Base-by-base conservation (phyloP, 2,797 vertebrate genomes). In the Gymnodraco acuticeps region DNA sequence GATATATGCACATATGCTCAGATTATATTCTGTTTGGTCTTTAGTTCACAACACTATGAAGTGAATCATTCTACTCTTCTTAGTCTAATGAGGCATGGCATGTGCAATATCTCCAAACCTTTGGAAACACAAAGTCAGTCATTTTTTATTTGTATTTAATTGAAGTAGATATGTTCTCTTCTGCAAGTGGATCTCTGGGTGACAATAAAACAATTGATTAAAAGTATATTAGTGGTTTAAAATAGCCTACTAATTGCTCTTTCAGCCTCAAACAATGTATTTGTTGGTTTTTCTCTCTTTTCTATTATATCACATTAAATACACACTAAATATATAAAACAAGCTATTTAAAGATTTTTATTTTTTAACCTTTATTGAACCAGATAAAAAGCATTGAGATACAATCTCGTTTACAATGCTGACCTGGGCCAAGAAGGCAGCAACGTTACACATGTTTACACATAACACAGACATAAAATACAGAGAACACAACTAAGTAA, bases 201-300 rank as follows among this genome's bases (percentile, higher is more conserved):
- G 11, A 4, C 19, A 69, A 53, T 67, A 38, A 59, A 23, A 0
- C 56, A 55, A 47, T 20, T 48, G n/a, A 78, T 77, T 71, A 70
- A 64, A 62, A 27, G 64, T 5, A 77, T 47, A 52, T 53, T 1
- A 64, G n/a, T 20, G 42, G 41, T 65, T 48, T 61, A 51, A 51
- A 10, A 69, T 31, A 5, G 66, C 27, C 27, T 27, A 27, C 4
- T 27, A 27, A 27, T 27, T 27, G 27, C 27, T 27, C 27, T 27
- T 27, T 27, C 27, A 27, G 27, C 27, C 27, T 27, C 4, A 27
- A 27, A 27, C 4, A 27, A 27, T 27, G 1, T 27, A 27, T 27
- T 27, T 27, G 27, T 27, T 27, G 27, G 27, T 27, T 27, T 27
- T 27, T 27, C 27, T 27, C 27, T 27, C 27, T 27, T 27, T 27